A percentile compares a stretch with the other conserved stretches of the same genome.
Evolutionary conservation across 2,888 invertebrate genomes (phyloP).

Genomic region (Tryphoninae sp.): DNA sequence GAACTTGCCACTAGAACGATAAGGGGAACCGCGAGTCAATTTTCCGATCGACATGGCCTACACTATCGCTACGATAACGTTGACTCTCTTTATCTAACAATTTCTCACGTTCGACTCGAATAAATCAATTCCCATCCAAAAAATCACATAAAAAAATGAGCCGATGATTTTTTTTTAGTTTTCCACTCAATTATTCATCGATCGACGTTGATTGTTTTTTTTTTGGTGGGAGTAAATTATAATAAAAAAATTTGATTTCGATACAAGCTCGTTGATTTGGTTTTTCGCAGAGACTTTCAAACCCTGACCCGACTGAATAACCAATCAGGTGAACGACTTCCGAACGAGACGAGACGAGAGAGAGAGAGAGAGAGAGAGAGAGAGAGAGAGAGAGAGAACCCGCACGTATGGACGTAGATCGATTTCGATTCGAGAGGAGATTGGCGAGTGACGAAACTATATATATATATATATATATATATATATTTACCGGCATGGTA

Average conservation of each 20-base stretch:
- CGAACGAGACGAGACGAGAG: slow-evolving; percentile 2
- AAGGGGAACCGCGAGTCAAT: slow-evolving; percentile 46
- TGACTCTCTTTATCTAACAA: too few relatives aligned
- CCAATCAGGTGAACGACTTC: slow-evolving; percentile 49
- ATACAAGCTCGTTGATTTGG: too few relatives aligned
- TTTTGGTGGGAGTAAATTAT: not conserved
- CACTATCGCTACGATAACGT: not conserved
- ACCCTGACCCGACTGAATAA: slow-evolving; percentile 25
- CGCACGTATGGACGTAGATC: slow-evolving; percentile 40
- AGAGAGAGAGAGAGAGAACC: not conserved
- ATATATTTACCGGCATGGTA: not conserved
- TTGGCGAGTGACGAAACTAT: slow-evolving; percentile 35
- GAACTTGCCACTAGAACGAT: slow-evolving; percentile 20
- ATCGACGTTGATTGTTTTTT: not conserved
- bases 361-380: slow-evolving; percentile 1
- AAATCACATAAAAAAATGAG: too few relatives aligned
- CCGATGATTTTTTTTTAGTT: too few relatives aligned
- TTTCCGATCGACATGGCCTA: slow-evolving; percentile 38
- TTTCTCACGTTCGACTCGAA: too few relatives aligned
- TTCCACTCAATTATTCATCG: not conserved
- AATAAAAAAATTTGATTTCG: too few relatives aligned
- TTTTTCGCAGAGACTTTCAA: not conserved
- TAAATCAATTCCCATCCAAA: too few relatives aligned
- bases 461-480: too few relatives aligned
- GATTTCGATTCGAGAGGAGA: slow-evolving; percentile 52